phyloP scores from a whole-genome alignment of 1,140 invertebrate genomes.

The Drosophila mojavensis region DNA sequence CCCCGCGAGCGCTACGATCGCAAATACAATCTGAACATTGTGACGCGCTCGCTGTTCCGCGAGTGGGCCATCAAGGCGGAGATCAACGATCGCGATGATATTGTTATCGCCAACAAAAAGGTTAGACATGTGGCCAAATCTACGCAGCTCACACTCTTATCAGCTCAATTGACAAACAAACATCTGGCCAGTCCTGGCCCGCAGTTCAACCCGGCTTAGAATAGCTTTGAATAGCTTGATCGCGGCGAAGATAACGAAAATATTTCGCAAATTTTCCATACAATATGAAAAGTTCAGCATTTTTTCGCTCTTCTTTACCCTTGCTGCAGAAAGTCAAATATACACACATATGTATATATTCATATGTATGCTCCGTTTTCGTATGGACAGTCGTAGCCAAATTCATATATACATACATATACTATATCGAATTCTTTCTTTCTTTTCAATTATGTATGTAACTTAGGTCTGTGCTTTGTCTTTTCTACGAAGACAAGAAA shows the following conservation, averaged over 20 bases:
- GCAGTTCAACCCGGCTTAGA: slow-evolving; percentile 17
- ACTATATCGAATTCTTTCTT: too few relatives aligned
- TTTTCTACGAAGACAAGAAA: too few relatives aligned
- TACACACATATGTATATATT: background rate
- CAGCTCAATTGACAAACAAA: slow-evolving; percentile 18
- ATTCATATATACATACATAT: too few relatives aligned
- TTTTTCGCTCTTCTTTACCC: background rate
- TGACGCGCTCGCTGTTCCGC: slow-evolving; percentile 91
- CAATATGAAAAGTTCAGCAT: background rate
- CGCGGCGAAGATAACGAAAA: too few relatives aligned
- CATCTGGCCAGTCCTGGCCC: slow-evolving; percentile 27
- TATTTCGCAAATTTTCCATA: slow-evolving; percentile 11
- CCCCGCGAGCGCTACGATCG: slow-evolving; percentile 91
- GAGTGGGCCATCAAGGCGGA: slow-evolving; percentile 91
- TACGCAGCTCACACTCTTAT: slow-evolving; percentile 36
- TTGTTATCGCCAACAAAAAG: slow-evolving; percentile 92
- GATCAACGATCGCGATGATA: slow-evolving; percentile 92
- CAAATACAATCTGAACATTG: slow-evolving; percentile 93
- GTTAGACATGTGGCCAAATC: slow-evolving; percentile 34
- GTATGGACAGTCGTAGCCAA: too few relatives aligned
- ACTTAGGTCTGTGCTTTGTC: too few relatives aligned
- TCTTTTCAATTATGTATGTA: too few relatives aligned
- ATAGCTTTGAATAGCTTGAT: background rate
- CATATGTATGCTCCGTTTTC: background rate
- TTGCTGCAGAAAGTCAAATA: background rate